These are phyloP conservation scores for Drosophila rufa DNA, from an alignment of 1,140 invertebrate species.

Conservation along the genomic window DNA sequence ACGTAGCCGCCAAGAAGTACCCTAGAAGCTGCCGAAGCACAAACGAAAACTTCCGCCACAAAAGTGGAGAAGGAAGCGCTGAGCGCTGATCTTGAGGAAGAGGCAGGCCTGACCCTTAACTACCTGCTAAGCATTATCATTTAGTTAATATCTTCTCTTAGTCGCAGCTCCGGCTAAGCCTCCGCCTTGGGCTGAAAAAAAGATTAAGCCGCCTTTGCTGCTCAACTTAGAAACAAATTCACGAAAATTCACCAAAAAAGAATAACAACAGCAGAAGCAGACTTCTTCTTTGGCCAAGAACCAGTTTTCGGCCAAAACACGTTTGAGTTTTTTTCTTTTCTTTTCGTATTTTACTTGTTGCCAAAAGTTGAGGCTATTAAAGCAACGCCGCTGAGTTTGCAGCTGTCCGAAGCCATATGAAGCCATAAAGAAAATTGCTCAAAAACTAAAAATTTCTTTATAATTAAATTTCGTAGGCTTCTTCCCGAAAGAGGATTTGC, in stretches of 20 bases:
- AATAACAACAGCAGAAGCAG: conserved; percentile 29
- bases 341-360: conserved; percentile 20
- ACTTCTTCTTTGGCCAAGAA: conserved; percentile 53
- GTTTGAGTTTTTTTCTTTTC: conserved; percentile 39
- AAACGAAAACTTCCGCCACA: conserved; percentile 54
- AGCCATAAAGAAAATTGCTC: conserved; percentile 75
- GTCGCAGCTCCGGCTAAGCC: conserved; percentile 20
- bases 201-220: conserved; percentile 72
- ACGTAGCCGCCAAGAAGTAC: conserved; percentile 46
- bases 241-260: conserved; percentile 51
- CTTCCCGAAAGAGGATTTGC: not conserved
- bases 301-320: conserved; percentile 66
- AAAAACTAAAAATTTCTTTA: conserved; percentile 57
- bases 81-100: conserved; percentile 17
- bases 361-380: conserved; percentile 79
- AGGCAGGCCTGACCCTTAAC: conserved; percentile 31
- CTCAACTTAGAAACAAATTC: conserved; percentile 79
- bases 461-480: conserved; percentile 70
- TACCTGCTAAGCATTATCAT: conserved; percentile 63
- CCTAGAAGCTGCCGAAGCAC: conserved; percentile 22
- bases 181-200: conserved; percentile 15
- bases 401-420: conserved; percentile 77
- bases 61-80: conserved; percentile 7
- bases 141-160: conserved; percentile 59
- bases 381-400: conserved; percentile 67